A percentile compares a stretch with the other conserved stretches of the same genome.
phyloP scores from a whole-genome alignment of 92 coral and sea anemone genomes.

The Porites evermanni region DNA sequence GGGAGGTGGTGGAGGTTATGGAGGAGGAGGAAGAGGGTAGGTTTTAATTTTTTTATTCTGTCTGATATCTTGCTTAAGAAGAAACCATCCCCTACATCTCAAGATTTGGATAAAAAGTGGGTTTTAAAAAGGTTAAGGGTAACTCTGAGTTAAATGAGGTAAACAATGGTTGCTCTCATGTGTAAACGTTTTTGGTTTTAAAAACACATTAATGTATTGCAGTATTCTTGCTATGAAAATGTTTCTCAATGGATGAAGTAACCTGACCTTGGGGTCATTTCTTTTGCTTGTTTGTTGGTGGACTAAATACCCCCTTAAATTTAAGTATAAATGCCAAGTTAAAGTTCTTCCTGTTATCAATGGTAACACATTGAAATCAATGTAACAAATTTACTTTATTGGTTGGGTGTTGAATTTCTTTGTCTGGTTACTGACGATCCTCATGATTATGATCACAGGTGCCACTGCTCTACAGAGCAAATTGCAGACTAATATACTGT shows the following conservation, averaged over 20 bases:
- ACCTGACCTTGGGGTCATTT: neutral
- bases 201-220: neutral
- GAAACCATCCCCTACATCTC: neutral
- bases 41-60: constrained; percentile 29
- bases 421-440: constrained; percentile 45
- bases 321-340: too few species aligned
- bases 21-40: constrained; percentile 63
- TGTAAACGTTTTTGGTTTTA: neutral
- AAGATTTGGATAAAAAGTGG: neutral
- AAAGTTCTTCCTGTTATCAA: neutral
- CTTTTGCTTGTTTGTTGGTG: neutral
- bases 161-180: neutral
- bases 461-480: constrained; percentile 40
- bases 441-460: constrained; percentile 53
- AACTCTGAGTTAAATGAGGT: neutral
- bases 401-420: constrained; percentile 15
- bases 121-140: neutral
- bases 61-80: neutral
- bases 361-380: neutral
- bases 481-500: constrained; percentile 18
- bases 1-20: constrained; percentile 56
- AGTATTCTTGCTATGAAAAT: too few species aligned
- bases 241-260: too few species aligned
- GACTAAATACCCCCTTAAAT: neutral
- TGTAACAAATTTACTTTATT: neutral